Percentiles rank a stretch among this genome's conserved stretches.
Conservation (phyloP, 2,797 vertebrate species). For the Pelodytes ibericus region DNA sequence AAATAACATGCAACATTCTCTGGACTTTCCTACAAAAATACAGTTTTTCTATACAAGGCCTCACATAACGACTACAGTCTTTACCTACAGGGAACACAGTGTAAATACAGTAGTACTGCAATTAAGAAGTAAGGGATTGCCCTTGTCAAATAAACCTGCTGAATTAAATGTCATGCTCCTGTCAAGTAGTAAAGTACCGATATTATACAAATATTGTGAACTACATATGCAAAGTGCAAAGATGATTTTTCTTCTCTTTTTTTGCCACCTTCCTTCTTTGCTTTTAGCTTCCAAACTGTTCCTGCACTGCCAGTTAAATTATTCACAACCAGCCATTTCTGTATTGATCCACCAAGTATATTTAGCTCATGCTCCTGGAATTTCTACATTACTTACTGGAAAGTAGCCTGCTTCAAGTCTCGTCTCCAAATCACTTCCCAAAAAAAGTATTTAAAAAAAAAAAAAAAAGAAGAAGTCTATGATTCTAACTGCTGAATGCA, state of each 20-base stretch:
- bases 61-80: neutral
- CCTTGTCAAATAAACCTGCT: slow-evolving; percentile 7
- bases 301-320: slow-evolving; percentile 82
- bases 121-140: neutral
- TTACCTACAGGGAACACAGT: neutral
- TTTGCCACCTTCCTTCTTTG: slow-evolving; percentile 67
- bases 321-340: slow-evolving; percentile 85
- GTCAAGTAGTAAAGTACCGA: slow-evolving; percentile 42
- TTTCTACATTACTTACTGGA: slow-evolving; percentile 86
- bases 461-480: slow-evolving; percentile 34
- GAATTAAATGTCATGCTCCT: slow-evolving; percentile 1
- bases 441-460: slow-evolving; percentile 43
- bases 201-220: slow-evolving; percentile 22
- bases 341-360: slow-evolving; percentile 85
- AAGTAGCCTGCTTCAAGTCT: slow-evolving; percentile 82
- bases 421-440: slow-evolving; percentile 82
- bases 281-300: slow-evolving; percentile 82
- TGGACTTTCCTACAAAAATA: neutral
- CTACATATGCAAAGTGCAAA: slow-evolving; percentile 56
- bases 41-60: neutral
- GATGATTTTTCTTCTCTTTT: slow-evolving; percentile 72
- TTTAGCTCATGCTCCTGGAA: slow-evolving; percentile 84
- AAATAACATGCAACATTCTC: no score
- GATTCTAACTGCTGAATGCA: slow-evolving; percentile 33
- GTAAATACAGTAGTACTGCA: neutral